phyloP scores from a whole-genome alignment of 1,140 invertebrate species.

The Apolygus lucorum region DNA sequence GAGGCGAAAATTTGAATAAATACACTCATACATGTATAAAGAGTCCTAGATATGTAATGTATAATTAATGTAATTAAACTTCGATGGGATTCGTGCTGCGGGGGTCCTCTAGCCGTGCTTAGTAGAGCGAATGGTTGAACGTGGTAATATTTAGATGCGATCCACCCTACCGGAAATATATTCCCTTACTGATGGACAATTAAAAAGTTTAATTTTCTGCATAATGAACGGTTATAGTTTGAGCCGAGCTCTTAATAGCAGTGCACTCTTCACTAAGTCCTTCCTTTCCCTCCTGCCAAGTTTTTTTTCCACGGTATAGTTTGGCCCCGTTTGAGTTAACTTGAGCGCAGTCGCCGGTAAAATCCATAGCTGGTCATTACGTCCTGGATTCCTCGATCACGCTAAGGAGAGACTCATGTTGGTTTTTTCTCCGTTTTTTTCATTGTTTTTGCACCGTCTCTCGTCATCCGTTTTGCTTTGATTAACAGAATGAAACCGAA shows the following conservation, averaged over 20 bases:
- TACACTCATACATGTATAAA: not conserved
- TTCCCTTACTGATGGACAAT: not conserved
- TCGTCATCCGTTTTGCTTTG: too few species aligned
- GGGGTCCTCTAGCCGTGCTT: not conserved
- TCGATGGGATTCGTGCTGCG: not conserved
- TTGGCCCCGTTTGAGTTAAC: too few species aligned
- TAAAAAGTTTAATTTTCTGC: constrained; percentile 2
- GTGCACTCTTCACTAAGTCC: not conserved
- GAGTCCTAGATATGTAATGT: not conserved
- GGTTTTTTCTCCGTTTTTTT: too few species aligned
- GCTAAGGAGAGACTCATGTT: too few species aligned
- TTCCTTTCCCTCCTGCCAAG: not conserved
- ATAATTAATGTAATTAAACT: not conserved
- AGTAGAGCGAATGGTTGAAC: not conserved
- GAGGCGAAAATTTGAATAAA: too few species aligned
- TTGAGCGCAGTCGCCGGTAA: not conserved
- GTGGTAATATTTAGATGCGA: too few species aligned
- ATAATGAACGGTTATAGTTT: not conserved
- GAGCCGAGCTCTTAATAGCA: not conserved
- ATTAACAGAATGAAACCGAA: too few species aligned
- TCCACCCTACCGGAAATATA: not conserved
- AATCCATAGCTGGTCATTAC: not conserved
- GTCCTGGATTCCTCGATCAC: too few species aligned
- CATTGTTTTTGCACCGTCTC: too few species aligned
- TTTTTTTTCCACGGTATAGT: not conserved